Evolutionary conservation across 2,113 vertebrate species (phyloP).

Genomic region (Podocnemis expansa): DNA sequence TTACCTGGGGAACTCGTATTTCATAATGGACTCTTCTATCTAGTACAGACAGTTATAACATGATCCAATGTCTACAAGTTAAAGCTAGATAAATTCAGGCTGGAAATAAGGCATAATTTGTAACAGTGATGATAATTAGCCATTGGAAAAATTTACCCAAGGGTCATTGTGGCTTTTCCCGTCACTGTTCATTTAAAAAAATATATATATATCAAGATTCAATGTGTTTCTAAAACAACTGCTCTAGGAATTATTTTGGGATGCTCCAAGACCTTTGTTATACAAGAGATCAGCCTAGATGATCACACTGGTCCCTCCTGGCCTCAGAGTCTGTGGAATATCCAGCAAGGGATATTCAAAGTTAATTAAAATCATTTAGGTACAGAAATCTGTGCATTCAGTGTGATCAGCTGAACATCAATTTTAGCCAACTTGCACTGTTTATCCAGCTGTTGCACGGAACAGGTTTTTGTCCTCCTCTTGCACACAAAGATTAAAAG

Average conservation of each 20-base stretch:
- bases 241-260: too few species aligned
- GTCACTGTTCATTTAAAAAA: too few species aligned
- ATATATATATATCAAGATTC: too few species aligned
- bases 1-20: not conserved
- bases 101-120: not conserved
- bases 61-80: not conserved
- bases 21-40: not conserved
- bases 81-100: not conserved
- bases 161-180: too few species aligned
- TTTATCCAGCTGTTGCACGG: not conserved
- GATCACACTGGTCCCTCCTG: too few species aligned
- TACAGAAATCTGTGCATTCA: too few species aligned
- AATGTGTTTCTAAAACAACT: too few species aligned
- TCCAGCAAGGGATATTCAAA: not conserved
- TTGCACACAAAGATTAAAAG: not conserved
- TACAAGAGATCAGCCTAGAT: too few species aligned
- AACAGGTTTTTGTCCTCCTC: not conserved
- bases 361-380: not conserved
- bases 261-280: too few species aligned
- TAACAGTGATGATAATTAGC: not conserved
- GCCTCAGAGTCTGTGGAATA: too few species aligned
- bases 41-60: not conserved
- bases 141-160: not conserved
- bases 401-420: too few species aligned
- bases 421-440: too few species aligned